These are phyloP conservation scores for Paraescarpia echinospica DNA, from an alignment of 1,140 invertebrate genomes.

Conservation along the genomic window DNA sequence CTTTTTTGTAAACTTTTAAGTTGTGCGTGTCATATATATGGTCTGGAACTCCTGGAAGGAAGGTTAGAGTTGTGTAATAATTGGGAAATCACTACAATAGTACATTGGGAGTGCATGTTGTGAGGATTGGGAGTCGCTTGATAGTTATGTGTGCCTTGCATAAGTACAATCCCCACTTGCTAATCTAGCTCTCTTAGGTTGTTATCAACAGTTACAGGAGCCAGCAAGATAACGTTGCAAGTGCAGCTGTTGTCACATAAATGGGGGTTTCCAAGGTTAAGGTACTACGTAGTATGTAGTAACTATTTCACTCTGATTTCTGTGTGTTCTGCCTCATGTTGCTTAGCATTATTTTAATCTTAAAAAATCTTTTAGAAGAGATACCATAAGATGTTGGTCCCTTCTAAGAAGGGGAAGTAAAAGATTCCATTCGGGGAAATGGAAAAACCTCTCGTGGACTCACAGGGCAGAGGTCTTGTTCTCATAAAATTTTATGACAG, in stretches of 20 bases:
- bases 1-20: too few relatives aligned
- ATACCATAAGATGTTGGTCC: too few relatives aligned
- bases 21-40: too few relatives aligned
- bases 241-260: not conserved
- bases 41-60: too few relatives aligned
- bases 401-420: too few relatives aligned
- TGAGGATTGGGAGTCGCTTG: not conserved
- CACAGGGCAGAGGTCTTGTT: too few relatives aligned
- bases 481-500: too few relatives aligned
- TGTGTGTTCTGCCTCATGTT: not conserved
- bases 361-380: not conserved
- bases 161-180: not conserved
- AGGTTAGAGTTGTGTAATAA: not conserved
- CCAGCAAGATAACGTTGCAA: not conserved
- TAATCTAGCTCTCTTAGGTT: not conserved
- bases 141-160: not conserved
- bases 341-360: not conserved
- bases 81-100: too few relatives aligned
- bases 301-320: not conserved
- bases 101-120: too few relatives aligned
- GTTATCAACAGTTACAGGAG: not conserved
- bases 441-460: too few relatives aligned
- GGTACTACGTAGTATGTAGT: not conserved
- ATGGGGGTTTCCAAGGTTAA: not conserved
- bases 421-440: too few relatives aligned